phyloP scores from a whole-genome alignment of 2,888 invertebrate species.

The Oconnorella tubifera region DNA sequence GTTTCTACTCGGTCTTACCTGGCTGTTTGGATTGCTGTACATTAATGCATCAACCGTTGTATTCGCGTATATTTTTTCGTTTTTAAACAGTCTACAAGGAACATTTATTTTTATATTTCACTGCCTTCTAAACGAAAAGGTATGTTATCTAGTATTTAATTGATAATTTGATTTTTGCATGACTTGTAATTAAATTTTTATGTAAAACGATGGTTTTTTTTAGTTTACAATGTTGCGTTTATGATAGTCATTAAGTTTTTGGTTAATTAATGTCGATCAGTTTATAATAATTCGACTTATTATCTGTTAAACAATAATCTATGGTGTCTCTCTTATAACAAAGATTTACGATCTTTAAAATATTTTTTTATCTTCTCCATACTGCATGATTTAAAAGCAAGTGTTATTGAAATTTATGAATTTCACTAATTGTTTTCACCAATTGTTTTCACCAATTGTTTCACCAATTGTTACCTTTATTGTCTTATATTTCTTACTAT shows the following conservation, averaged over 20 bases:
- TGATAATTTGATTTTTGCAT: neutral
- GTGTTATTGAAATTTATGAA: too few species aligned
- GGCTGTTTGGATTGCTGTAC: conserved; percentile 89
- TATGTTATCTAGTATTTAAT: conserved; percentile 56
- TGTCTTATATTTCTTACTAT: too few species aligned
- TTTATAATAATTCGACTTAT: neutral
- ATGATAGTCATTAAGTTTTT: too few species aligned
- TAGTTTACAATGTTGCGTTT: too few species aligned
- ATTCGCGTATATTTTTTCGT: conserved; percentile 88
- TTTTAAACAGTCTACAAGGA: conserved; percentile 87
- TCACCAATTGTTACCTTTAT: too few species aligned
- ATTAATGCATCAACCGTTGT: conserved; percentile 78
- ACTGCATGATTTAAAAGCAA: too few species aligned
- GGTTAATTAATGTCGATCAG: neutral
- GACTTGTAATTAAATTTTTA: neutral
- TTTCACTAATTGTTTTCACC: too few species aligned
- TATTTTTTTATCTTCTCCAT: too few species aligned
- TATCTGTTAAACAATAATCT: neutral
- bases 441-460: too few species aligned
- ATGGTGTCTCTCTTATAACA: neutral
- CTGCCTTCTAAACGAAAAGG: conserved; percentile 93
- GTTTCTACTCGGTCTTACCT: conserved; percentile 85
- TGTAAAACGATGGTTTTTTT: too few species aligned
- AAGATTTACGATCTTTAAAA: too few species aligned
- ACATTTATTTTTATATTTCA: conserved; percentile 93